Evolutionary conservation across 2,113 vertebrate species (phyloP).

Genomic region (Tonatia bakeri): DNA sequence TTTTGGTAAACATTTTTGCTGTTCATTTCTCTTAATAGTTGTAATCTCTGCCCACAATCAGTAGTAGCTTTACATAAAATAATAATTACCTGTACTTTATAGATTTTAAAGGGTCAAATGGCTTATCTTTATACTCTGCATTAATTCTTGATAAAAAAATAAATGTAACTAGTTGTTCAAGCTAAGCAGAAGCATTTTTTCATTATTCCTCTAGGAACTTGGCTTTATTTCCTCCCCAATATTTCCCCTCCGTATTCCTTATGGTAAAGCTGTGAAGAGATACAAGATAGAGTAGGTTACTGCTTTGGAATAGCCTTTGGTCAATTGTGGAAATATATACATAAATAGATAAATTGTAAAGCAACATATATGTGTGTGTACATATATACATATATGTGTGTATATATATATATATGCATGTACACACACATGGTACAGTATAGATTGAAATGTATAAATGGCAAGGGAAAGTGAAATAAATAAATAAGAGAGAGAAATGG

Average conservation of each 20-base stretch:
- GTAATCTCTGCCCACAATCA: not conserved
- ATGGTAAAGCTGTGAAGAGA: not conserved
- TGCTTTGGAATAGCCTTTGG: not conserved
- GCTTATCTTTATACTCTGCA: not conserved
- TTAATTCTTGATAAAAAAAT: not conserved
- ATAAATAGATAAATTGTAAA: not conserved
- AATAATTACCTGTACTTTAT: not conserved
- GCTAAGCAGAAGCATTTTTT: not conserved
- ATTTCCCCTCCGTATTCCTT: not conserved
- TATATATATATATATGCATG: not conserved
- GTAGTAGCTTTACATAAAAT: not conserved
- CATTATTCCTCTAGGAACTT: not conserved
- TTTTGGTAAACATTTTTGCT: not conserved
- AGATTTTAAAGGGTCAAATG: not conserved
- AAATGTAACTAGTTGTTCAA: not conserved
- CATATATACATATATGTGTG: not conserved
- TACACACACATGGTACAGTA: not conserved
- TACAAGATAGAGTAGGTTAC: not conserved
- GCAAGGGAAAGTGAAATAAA: not conserved
- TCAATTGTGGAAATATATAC: not conserved
- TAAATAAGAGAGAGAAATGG: not conserved
- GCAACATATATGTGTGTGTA: not conserved
- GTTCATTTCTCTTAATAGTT: not conserved
- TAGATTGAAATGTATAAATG: not conserved
- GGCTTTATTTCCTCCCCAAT: not conserved